Percentiles rank a stretch among this genome's conserved stretches.
phyloP scores from a whole-genome alignment of 1,140 invertebrate genomes.

The Temnothorax nylanderi region DNA sequence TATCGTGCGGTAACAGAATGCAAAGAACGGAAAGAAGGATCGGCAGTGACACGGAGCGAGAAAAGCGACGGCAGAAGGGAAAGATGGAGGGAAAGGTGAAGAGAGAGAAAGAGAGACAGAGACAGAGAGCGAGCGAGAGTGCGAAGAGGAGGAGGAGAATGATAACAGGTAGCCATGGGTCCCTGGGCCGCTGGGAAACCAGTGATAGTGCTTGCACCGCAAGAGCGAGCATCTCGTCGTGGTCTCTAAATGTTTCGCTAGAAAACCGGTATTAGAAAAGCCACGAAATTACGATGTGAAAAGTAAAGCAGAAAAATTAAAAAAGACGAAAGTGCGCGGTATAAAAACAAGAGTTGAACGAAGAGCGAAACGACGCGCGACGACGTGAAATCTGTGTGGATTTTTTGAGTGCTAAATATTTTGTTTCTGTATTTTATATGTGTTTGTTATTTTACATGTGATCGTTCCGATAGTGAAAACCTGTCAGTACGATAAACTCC shows the following conservation, averaged over 20 bases:
- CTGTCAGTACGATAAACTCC: not conserved
- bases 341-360: not conserved
- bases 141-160: slow-evolving; percentile 60
- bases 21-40: slow-evolving; percentile 50
- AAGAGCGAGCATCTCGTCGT: slow-evolving; percentile 66
- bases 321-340: not conserved
- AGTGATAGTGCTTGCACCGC: slow-evolving; percentile 75
- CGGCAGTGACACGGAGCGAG: slow-evolving; percentile 37
- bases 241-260: slow-evolving; percentile 10
- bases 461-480: not conserved
- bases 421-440: not conserved
- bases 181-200: slow-evolving; percentile 68
- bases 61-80: slow-evolving; percentile 32
- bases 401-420: not conserved
- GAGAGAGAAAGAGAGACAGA: slow-evolving; percentile 31
- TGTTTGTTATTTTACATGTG: not conserved
- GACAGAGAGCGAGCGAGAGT: slow-evolving; percentile 29
- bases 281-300: not conserved
- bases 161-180: slow-evolving; percentile 79
- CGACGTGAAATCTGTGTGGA: not conserved
- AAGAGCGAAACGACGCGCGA: not conserved
- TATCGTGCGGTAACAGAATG: slow-evolving; percentile 71
- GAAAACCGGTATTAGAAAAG: not conserved
- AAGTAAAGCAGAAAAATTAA: not conserved
- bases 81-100: slow-evolving; percentile 42